Evolutionary conservation across 2,113 vertebrate genomes (phyloP).

Genomic region (Aramus guarauna): DNA sequence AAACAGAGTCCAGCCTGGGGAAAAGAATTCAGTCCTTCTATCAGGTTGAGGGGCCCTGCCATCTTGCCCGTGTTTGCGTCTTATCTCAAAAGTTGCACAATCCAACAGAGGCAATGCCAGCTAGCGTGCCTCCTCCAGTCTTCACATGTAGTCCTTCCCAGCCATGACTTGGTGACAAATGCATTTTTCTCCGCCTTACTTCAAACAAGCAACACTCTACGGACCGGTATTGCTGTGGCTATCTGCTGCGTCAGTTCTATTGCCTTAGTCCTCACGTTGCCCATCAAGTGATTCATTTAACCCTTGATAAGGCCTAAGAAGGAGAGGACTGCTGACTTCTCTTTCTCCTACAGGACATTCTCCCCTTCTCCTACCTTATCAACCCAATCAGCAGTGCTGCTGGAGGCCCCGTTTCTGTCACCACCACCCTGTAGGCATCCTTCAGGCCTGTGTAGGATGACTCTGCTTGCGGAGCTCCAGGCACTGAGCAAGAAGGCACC

Average conservation of each 20-base stretch:
- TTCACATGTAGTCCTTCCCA: background rate
- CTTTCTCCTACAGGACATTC: background rate
- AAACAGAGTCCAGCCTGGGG: background rate
- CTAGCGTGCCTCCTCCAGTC: background rate
- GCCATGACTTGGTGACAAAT: background rate
- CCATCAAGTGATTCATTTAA: background rate
- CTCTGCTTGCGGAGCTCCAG: background rate
- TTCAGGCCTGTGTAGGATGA: background rate
- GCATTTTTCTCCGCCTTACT: background rate
- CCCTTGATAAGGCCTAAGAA: background rate
- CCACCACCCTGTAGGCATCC: background rate
- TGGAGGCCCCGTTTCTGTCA: background rate
- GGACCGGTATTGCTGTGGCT: rapidly evolving
- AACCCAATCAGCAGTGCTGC: background rate
- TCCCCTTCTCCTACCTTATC: background rate
- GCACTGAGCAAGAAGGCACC: background rate
- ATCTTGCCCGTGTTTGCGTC: background rate
- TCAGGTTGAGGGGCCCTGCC: background rate
- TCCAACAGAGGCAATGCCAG: background rate
- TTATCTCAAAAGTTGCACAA: background rate
- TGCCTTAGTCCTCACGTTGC: background rate
- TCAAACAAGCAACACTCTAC: background rate
- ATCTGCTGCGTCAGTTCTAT: background rate
- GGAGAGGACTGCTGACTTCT: background rate
- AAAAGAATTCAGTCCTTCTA: background rate